Conservation (phyloP, 2,888 invertebrate species). For the Ditylenchus weischeri region DNA sequence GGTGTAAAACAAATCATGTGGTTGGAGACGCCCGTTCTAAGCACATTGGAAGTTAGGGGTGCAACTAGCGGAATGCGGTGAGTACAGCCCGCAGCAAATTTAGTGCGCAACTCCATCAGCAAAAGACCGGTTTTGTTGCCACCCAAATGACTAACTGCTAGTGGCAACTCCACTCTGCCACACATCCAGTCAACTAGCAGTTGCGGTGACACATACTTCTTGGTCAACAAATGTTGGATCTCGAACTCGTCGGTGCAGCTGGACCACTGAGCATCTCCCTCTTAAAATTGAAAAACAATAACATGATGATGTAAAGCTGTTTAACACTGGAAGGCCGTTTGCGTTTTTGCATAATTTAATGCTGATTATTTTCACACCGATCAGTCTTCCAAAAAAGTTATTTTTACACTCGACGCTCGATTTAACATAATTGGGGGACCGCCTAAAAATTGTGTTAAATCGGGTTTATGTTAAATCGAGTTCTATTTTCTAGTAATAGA, state of each 20-base stretch:
- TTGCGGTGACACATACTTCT: constrained; percentile 46
- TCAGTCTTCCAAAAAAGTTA: no score
- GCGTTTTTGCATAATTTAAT: no score
- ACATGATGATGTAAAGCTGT: no score
- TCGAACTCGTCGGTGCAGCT: constrained; percentile 51
- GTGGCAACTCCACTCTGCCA: constrained; percentile 35
- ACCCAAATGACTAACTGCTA: constrained; percentile 39
- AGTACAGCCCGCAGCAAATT: constrained; percentile 33
- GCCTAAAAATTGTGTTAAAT: no score
- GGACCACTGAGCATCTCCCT: constrained; percentile 50
- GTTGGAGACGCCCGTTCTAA: constrained; percentile 34
- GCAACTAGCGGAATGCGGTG: constrained; percentile 48
- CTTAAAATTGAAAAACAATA: constrained; percentile 14
- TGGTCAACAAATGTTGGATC: constrained; percentile 53
- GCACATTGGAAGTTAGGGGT: constrained; percentile 35
- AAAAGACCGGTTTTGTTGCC: constrained; percentile 54
- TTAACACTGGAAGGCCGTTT: no score
- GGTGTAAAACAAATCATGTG: constrained; percentile 57
- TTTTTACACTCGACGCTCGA: no score
- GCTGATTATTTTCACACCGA: no score
- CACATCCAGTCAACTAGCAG: constrained; percentile 51
- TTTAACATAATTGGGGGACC: no score
- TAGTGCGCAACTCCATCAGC: constrained; percentile 53
- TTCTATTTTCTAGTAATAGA: no score
- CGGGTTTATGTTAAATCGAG: no score